These are phyloP conservation scores for Monopis laevigella DNA, from an alignment of 2,888 invertebrate species.

Conservation along the genomic window DNA sequence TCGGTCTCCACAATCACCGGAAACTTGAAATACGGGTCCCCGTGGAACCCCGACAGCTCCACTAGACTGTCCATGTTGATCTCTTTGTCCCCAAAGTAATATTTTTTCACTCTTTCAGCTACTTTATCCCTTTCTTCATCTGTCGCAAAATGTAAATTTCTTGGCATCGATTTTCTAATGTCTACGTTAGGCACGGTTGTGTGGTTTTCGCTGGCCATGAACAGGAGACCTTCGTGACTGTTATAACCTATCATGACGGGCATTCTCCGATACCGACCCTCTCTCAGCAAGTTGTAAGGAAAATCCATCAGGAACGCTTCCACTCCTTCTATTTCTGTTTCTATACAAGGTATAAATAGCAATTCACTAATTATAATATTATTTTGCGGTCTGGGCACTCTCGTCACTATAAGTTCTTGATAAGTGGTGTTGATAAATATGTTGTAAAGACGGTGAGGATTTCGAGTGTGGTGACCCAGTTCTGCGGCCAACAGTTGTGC, in stretches of 20 bases:
- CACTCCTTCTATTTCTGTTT: conserved; percentile 28
- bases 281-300: conserved; percentile 38
- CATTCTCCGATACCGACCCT: conserved; percentile 36
- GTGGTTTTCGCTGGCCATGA: conserved; percentile 48
- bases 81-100: conserved; percentile 49
- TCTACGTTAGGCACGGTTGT: conserved; percentile 38
- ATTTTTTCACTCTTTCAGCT: conserved; percentile 32
- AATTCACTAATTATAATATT: conserved; percentile 47
- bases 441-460: conserved; percentile 36
- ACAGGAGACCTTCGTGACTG: conserved; percentile 47
- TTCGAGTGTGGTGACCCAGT: conserved; percentile 32
- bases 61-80: conserved; percentile 35
- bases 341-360: conserved; percentile 51
- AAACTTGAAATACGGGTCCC: conserved; percentile 42
- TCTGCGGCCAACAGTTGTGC: conserved; percentile 36
- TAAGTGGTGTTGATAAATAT: conserved; percentile 32
- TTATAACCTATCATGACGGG: conserved; percentile 50
- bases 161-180: conserved; percentile 37
- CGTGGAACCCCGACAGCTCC: conserved; percentile 42
- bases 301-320: conserved; percentile 37
- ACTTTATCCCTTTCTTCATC: conserved; percentile 27
- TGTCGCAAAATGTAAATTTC: conserved; percentile 36
- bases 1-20: conserved; percentile 38
- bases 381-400: conserved; percentile 42
- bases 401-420: conserved; percentile 30